phyloP scores from a whole-genome alignment of 2,888 invertebrate genomes.

The Trissolcus japonicus region DNA sequence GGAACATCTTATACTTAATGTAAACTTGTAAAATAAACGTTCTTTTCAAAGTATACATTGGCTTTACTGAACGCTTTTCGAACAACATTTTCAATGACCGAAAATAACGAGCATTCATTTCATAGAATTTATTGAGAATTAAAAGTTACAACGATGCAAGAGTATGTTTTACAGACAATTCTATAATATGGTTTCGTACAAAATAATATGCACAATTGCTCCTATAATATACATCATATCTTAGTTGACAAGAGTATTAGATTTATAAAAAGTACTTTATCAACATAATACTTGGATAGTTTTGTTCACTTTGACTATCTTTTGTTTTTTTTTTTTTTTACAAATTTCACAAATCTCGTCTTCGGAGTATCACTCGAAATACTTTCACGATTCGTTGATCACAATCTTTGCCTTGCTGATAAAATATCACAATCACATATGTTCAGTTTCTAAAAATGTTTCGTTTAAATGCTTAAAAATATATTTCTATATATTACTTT shows the following conservation, averaged over 20 bases:
- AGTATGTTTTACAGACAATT: slow-evolving; percentile 25
- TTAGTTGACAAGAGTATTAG: slow-evolving; percentile 39
- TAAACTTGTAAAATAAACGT: slow-evolving; percentile 50
- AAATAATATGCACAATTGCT: slow-evolving; percentile 18
- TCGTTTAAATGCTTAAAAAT: no score
- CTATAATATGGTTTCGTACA: slow-evolving; percentile 21
- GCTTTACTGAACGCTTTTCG: not conserved
- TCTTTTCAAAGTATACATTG: slow-evolving; percentile 27
- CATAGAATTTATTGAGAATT: slow-evolving; percentile 21
- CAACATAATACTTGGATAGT: slow-evolving; percentile 50
- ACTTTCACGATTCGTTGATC: slow-evolving; percentile 13
- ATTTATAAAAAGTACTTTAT: slow-evolving; percentile 29
- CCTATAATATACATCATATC: slow-evolving; percentile 7
- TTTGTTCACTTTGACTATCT: slow-evolving; percentile 33
- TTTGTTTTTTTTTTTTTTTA: no score
- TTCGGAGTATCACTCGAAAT: slow-evolving; percentile 2
- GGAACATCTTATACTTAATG: slow-evolving; percentile 47
- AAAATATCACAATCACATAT: no score
- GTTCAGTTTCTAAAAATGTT: no score
- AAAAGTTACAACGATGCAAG: slow-evolving; percentile 32
- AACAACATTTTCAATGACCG: not conserved
- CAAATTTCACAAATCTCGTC: slow-evolving; percentile 1
- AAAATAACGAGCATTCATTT: not conserved
- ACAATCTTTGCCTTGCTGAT: slow-evolving; percentile 11
- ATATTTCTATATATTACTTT: no score